Percentiles rank a stretch among this genome's conserved stretches.
These are phyloP conservation scores for Andrena marginata DNA, from an alignment of 2,888 invertebrate species.

Conservation along the genomic window DNA sequence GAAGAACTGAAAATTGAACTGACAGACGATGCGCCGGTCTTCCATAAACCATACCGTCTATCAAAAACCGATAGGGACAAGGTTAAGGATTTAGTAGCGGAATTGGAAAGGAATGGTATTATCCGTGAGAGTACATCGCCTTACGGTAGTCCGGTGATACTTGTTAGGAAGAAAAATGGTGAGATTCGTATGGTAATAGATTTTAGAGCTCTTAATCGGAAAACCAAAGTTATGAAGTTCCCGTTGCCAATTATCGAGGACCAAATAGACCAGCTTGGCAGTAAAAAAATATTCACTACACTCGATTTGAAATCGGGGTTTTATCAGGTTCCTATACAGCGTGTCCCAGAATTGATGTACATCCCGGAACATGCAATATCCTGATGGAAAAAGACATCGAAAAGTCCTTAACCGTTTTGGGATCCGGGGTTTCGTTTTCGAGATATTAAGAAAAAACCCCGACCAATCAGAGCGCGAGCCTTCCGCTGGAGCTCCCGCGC, in stretches of 20 bases:
- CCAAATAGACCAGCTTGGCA: conserved; percentile 75
- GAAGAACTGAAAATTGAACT: conserved; percentile 63
- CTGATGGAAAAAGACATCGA: too few relatives aligned
- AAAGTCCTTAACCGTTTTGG: too few relatives aligned
- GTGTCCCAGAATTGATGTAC: too few relatives aligned
- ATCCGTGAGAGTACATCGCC: conserved; percentile 61
- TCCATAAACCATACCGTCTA: conserved; percentile 59
- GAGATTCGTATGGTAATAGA: conserved; percentile 69
- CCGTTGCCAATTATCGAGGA: conserved; percentile 82
- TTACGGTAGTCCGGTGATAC: conserved; percentile 68
- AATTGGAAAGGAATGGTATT: conserved; percentile 58
- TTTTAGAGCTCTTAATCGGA: conserved; percentile 75
- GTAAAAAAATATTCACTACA: conserved; percentile 72
- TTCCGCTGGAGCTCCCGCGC: too few relatives aligned
- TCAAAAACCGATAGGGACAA: conserved; percentile 59
- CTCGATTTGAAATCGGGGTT: conserved; percentile 78
- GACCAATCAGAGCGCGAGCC: too few relatives aligned
- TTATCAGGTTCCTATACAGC: conserved; percentile 80
- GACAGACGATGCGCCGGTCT: conserved; percentile 49
- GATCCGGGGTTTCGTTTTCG: too few relatives aligned
- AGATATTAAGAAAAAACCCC: too few relatives aligned
- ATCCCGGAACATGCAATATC: too few relatives aligned
- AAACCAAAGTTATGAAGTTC: conserved; percentile 77
- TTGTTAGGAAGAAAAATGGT: conserved; percentile 70
- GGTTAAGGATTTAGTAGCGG: conserved; percentile 52